Conservation (phyloP, 2,888 invertebrate genomes). For the Nasonovia ribisnigri region DNA sequence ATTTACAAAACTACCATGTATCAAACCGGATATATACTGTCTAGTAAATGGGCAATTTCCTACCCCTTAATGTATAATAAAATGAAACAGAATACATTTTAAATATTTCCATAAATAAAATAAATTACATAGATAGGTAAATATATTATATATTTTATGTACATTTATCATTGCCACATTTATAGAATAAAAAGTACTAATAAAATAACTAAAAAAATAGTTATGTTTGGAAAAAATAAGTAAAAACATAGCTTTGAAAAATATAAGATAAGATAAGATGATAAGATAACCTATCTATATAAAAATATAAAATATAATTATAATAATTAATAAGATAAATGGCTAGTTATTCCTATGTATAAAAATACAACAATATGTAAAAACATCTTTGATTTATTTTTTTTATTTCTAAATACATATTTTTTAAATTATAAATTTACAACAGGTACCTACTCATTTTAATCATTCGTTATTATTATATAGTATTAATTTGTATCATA, state of each 20-base stretch:
- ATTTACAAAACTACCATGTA: neutral
- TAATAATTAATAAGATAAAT: neutral
- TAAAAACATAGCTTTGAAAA: neutral
- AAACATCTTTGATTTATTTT: neutral
- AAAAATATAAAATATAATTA: neutral
- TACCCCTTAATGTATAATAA: neutral
- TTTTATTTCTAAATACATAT: neutral
- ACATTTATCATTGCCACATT: neutral
- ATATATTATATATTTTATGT: too few relatives aligned
- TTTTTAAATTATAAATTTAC: neutral
- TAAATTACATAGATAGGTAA: neutral
- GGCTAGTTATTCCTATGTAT: neutral
- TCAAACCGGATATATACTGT: neutral
- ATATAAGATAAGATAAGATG: too few relatives aligned
- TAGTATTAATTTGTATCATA: too few relatives aligned
- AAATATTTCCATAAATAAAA: neutral
- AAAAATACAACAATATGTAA: neutral
- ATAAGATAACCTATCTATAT: neutral
- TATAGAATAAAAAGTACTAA: neutral
- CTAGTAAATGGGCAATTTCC: neutral
- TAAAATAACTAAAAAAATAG: neutral
- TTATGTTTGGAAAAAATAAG: neutral
- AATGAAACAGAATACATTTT: neutral
- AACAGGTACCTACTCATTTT: too few relatives aligned
- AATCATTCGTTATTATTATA: too few relatives aligned